Conservation (phyloP, 2,797 vertebrate genomes). For the Forpus xanthops region DNA sequence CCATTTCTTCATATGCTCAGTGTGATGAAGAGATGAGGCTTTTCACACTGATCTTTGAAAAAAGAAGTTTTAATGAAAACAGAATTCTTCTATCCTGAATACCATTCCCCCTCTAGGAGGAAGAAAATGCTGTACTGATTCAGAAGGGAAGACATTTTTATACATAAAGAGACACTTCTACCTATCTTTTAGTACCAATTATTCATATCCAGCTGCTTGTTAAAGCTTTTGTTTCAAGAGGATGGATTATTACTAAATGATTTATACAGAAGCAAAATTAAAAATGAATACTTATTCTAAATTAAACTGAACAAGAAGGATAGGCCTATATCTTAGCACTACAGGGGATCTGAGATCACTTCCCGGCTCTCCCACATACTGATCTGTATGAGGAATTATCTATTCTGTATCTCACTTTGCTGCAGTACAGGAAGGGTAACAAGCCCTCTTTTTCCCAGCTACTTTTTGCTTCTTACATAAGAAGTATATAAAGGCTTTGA, state of each 20-base stretch:
- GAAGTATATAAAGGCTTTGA: neutral
- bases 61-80: neutral
- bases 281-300: neutral
- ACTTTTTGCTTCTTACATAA: neutral
- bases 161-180: neutral
- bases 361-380: neutral
- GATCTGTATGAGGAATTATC: neutral
- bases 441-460: neutral
- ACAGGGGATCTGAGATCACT: neutral
- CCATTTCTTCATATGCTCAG: neutral
- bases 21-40: constrained; percentile 13
- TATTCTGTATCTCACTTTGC: fast-evolving
- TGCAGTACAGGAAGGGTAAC: neutral
- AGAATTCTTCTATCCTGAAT: neutral
- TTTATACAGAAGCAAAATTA: neutral
- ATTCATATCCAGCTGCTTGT: neutral
- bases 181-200: neutral
- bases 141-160: neutral
- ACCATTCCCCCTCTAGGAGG: neutral
- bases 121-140: neutral
- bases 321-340: neutral
- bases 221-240: neutral
- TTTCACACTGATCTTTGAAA: neutral
- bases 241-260: neutral
- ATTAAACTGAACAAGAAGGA: neutral